Base-by-base conservation (phyloP, 2,888 invertebrate genomes). In the Macaria liturata region DNA sequence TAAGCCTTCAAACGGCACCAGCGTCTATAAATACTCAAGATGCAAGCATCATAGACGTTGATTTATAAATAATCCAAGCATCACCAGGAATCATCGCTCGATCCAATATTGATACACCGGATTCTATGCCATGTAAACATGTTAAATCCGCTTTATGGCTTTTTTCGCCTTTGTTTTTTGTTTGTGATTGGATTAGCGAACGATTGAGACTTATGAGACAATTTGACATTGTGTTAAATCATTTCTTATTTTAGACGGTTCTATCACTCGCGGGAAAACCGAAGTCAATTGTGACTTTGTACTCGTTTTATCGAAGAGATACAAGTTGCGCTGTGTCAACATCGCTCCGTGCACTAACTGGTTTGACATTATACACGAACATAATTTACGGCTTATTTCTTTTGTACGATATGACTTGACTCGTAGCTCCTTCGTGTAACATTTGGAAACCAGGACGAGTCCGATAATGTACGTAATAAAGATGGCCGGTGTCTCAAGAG, bases 181-280 rank as follows among this genome's bases (percentile, higher is more conserved):
- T 90, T 86, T 88, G 86, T 80, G 76, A 76, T 85, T 84, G 79
- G 80, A 88, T 91, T 91, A 91, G 86, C 90, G 80, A 79, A 78
- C 83, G 86, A 86, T 90, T 85, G 91, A 88, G 84, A 91, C 76
- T 85, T 88, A 80, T 83, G 84, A 84, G 83, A 88, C 80, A 86
- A 84, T 89, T 88, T 84, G 83, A 81, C 82, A 77, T 70, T 67
- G 75, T 78, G 82, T 88, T 88, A 83, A 82, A 83, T 91, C 87
- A 90, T 82, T 83, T 79, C 73, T 75, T 90, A 89, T 89, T 90
- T 85, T 85, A 82, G 85, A 67, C 55, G 73, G 74, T 80, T 81
- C 72, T 74, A 73, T 86, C 80, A 85, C 63, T 56, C 50, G 62
- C 59, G 82, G 84, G 67, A 84, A 86, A 83, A 78, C 82, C 83